phyloP scores from a whole-genome alignment of 2,113 vertebrate species.

The Haemorhous mexicanus region DNA sequence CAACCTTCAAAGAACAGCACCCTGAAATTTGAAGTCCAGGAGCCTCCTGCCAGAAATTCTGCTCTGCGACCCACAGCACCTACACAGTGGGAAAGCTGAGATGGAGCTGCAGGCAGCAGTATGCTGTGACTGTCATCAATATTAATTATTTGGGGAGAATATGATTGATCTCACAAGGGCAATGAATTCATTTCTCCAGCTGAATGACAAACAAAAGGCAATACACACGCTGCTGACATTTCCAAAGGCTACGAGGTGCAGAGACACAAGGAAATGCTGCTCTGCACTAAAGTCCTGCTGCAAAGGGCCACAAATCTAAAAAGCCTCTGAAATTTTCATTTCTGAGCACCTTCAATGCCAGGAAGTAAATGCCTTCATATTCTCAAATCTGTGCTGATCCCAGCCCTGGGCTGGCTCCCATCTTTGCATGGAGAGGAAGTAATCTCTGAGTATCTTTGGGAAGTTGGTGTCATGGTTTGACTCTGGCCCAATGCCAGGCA shows the following conservation, averaged over 20 bases:
- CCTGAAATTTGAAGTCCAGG: neutral
- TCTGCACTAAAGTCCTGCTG: neutral
- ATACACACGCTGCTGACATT: slow-evolving; percentile 32
- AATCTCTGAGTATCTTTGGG: neutral
- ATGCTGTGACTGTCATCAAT: neutral
- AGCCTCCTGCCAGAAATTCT: neutral
- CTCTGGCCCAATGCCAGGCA: neutral
- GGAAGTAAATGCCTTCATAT: neutral
- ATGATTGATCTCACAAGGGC: slow-evolving; percentile 43
- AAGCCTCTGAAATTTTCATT: neutral
- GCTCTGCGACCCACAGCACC: neutral
- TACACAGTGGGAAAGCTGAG: neutral
- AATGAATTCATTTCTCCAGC: slow-evolving; percentile 19
- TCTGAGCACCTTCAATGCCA: neutral
- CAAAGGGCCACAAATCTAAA: neutral
- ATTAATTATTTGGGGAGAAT: slow-evolving; percentile 52
- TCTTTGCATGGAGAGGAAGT: neutral
- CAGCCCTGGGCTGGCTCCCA: neutral
- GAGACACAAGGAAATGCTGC: neutral
- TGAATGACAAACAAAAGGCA: slow-evolving; percentile 54
- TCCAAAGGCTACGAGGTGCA: slow-evolving; percentile 25
- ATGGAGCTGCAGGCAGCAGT: neutral
- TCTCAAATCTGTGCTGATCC: neutral
- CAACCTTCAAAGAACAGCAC: neutral
- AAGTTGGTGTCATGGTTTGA: neutral